Base-by-base conservation (phyloP, 1,140 invertebrate genomes). In the Trichonephila inaurata region DNA sequence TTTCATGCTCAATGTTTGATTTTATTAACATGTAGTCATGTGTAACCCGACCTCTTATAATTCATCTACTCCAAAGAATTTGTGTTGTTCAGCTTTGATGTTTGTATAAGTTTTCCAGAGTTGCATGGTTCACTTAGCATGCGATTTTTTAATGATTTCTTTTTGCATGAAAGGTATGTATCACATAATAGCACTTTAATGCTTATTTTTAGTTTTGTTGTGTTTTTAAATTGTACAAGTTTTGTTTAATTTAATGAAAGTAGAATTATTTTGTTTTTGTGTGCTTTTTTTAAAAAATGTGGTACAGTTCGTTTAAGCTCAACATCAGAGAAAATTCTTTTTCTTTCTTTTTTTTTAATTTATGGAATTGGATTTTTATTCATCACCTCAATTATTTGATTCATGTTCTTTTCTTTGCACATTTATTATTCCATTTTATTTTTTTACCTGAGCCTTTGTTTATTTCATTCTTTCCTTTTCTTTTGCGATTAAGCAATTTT, bases 101-200 rank as follows among this genome's bases (percentile, higher is more conserved):
- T 44, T 33, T 51, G 51, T 60, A 24, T 51, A 44, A 58, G 82
- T 83, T 83, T 58, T 51, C 28, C 33, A 28, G 33, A 77, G 33
- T 40, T 77, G 72, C 72, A 77, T 77, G 82, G 21, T 83, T 83
- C 51, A 12, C 6, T n/a, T n/a, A 58, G 44, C 82, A 83, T 83
- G 82, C n/a, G 21, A 44, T 83, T 60, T 83, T 83, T 51, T 7
- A 58, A 51, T 19, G 24, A 5, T 61, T 33, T 33, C 24, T 62
- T 64, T 87, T 87, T 87, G 85, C 85, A 87, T 87, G 85, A 51
- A 51, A 87, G 85, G 85, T 87, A 87, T 87, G 85, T 87, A 87
- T 28, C 2, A 28, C 2, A 5, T 40, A 18, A 33, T 12, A 18
- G 72, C 72, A 77, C 72, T 16, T 69, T 69, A 28, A 12, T 3